A percentile compares a stretch with the other conserved stretches of the same genome.
Evolutionary conservation across 2,797 vertebrate genomes (phyloP).

Genomic region (Hydrophis major): DNA sequence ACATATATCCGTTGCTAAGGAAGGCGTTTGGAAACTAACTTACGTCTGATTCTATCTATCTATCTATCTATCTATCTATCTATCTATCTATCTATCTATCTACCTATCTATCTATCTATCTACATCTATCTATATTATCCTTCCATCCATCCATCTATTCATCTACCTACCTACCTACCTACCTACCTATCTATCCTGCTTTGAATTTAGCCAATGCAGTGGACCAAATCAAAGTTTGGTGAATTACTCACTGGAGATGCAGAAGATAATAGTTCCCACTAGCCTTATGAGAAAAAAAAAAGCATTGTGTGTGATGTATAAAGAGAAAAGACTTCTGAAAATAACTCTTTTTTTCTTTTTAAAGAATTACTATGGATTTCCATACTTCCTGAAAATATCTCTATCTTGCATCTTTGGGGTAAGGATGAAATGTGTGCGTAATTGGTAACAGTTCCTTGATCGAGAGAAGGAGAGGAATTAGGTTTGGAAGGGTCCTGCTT

Average conservation of each 20-base stretch:
- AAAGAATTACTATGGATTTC: constrained; percentile 64
- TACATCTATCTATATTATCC: no score
- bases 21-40: neutral
- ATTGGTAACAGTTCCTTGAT: neutral
- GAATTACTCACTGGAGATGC: neutral
- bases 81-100: no score
- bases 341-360: neutral
- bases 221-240: neutral
- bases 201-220: no score
- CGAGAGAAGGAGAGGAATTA: neutral
- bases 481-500: neutral
- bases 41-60: neutral
- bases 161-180: no score
- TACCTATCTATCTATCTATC: no score
- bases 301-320: neutral
- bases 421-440: neutral
- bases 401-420: constrained; percentile 54
- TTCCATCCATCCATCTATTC: no score
- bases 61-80: no score
- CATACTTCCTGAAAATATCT: constrained; percentile 67
- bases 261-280: neutral
- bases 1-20: neutral
- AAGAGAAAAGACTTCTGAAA: neutral
- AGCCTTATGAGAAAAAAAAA: neutral
- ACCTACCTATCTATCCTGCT: no score